Percentiles rank a stretch among this genome's conserved stretches.
Conservation (phyloP, 1,140 invertebrate species). For the Helicorthomorpha holstii region DNA sequence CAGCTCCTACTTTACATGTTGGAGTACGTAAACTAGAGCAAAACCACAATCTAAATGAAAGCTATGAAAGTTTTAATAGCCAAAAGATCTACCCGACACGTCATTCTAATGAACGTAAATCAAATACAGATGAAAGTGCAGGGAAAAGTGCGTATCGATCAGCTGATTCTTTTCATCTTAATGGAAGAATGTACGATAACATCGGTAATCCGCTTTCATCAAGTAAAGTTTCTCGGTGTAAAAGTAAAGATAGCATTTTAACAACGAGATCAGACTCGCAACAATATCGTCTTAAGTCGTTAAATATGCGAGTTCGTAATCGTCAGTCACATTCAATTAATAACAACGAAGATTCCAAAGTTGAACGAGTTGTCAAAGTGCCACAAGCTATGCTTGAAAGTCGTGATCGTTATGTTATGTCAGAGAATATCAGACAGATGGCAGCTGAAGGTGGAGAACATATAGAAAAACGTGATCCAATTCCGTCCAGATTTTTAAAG, state of each 20-base stretch:
- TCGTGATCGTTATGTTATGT: slow-evolving; percentile 21
- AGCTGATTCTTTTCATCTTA: slow-evolving; percentile 7
- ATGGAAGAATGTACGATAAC: slow-evolving; percentile 20
- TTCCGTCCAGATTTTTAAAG: not conserved
- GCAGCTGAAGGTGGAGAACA: slow-evolving; percentile 13
- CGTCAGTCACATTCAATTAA: not conserved
- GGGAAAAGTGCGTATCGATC: not conserved
- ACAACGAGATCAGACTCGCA: slow-evolving; percentile 30
- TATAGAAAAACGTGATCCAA: not conserved
- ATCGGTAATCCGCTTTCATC: slow-evolving; percentile 13
- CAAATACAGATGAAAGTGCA: not conserved
- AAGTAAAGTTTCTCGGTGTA: slow-evolving; percentile 22
- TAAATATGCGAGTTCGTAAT: not conserved
- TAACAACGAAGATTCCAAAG: not conserved
- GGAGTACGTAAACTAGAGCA: slow-evolving; percentile 78
- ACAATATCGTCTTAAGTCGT: slow-evolving; percentile 18
- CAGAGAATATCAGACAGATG: slow-evolving; percentile 23
- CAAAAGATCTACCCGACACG: slow-evolving; percentile 25
- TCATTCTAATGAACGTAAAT: not conserved
- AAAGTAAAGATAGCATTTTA: slow-evolving; percentile 29
- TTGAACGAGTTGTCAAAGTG: not conserved
- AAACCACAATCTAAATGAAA: slow-evolving; percentile 68
- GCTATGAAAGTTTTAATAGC: slow-evolving; percentile 72
- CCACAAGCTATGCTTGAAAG: slow-evolving; percentile 4
- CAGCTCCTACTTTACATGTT: slow-evolving; percentile 58